Percentiles rank a stretch among this genome's conserved stretches.
Conservation (phyloP, 2,888 invertebrate genomes). For the Pseudococcus jackbeardsleyi region DNA sequence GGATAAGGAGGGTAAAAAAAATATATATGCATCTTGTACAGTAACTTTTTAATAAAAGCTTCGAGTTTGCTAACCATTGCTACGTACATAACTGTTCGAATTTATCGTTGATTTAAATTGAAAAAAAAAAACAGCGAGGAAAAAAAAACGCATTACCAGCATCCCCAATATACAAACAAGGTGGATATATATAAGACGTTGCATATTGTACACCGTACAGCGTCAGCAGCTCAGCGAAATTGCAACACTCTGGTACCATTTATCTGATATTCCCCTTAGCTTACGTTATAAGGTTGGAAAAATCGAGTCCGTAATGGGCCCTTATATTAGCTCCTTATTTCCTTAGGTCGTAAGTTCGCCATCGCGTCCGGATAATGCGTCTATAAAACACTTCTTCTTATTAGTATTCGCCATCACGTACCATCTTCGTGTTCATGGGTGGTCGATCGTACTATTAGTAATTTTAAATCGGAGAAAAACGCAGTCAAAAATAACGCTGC, state of each 20-base stretch:
- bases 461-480: neutral
- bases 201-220: conserved; percentile 15
- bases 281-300: conserved; percentile 6
- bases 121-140: neutral
- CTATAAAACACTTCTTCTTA: conserved; percentile 43
- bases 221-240: neutral
- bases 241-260: conserved; percentile 27
- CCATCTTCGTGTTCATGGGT: conserved; percentile 42
- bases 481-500: conserved; percentile 6
- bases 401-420: conserved; percentile 50
- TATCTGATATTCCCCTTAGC: conserved; percentile 14
- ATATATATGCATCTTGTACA: neutral
- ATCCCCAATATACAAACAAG: conserved; percentile 20
- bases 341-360: conserved; percentile 49
- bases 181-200: neutral
- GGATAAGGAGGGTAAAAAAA: neutral
- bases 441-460: conserved; percentile 27
- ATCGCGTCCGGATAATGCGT: conserved; percentile 34
- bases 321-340: conserved; percentile 48
- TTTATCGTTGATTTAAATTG: conserved; percentile 43
- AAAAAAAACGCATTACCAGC: neutral
- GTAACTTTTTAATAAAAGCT: conserved; percentile 38
- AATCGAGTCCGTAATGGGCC: conserved; percentile 44
- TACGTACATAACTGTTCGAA: neutral
- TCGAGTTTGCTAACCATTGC: conserved; percentile 9